Percentiles rank a stretch among this genome's conserved stretches.
phyloP scores from a whole-genome alignment of 2,888 invertebrate species.

The Cantharis nigra region DNA sequence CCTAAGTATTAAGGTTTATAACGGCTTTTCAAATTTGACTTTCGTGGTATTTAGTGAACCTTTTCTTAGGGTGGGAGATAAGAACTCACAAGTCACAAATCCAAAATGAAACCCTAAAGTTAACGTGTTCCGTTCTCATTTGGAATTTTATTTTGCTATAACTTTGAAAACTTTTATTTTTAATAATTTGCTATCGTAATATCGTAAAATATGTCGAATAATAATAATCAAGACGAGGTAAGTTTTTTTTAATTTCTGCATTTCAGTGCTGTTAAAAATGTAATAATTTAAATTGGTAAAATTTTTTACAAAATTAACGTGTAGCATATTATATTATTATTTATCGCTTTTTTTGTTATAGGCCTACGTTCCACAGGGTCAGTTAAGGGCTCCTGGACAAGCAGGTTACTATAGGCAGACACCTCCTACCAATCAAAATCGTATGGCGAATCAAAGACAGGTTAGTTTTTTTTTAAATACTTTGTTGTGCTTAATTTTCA shows the following conservation, averaged over 20 bases:
- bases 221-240: too few relatives aligned
- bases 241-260: too few relatives aligned
- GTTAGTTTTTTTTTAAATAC: constrained; percentile 37
- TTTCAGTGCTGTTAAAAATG: too few relatives aligned
- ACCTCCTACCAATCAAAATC: constrained; percentile 45
- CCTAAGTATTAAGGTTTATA: not conserved
- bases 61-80: not conserved
- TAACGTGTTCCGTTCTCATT: too few relatives aligned
- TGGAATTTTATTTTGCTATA: too few relatives aligned
- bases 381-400: constrained; percentile 31
- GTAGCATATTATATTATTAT: too few relatives aligned
- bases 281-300: too few relatives aligned
- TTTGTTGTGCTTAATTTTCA: not conserved
- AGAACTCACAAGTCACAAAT: not conserved
- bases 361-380: constrained; percentile 29
- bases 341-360: not conserved
- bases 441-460: constrained; percentile 50
- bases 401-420: constrained; percentile 35
- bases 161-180: too few relatives aligned
- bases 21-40: not conserved
- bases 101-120: not conserved
- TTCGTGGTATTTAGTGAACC: not conserved
- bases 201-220: too few relatives aligned
- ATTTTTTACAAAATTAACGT: too few relatives aligned
- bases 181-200: too few relatives aligned